These are phyloP conservation scores for Leptinotarsa texana DNA, from an alignment of 1,140 invertebrate genomes.

Conservation along the genomic window DNA sequence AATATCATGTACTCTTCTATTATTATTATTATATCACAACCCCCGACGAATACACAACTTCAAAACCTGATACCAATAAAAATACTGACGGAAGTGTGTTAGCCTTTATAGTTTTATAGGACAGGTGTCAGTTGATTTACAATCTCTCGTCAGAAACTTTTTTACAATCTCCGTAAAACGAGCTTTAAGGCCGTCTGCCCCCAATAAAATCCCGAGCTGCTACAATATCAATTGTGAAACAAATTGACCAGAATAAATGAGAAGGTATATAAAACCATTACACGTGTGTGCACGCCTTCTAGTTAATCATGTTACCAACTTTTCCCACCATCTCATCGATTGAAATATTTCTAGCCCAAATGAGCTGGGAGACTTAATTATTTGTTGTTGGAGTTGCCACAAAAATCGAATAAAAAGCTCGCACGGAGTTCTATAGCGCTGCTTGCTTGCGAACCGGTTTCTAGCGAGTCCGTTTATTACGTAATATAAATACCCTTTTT, in stretches of 20 bases:
- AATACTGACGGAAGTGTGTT: no score
- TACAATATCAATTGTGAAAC: constrained; percentile 34
- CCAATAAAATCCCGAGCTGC: constrained; percentile 1
- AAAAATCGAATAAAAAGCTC: constrained; percentile 1
- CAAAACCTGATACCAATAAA: no score
- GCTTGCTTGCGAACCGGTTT: no score
- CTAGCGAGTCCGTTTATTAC: no score
- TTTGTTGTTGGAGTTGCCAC: constrained; percentile 17
- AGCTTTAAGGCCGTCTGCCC: not conserved
- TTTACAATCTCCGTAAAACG: not conserved
- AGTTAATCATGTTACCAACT: constrained; percentile 45
- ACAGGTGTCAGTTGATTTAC: no score
- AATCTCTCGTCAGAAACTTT: not conserved
- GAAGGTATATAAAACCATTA: constrained; percentile 43
- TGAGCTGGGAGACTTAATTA: constrained; percentile 31
- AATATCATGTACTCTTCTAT: no score
- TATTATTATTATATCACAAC: no score
- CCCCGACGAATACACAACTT: no score
- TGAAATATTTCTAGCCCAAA: constrained; percentile 40
- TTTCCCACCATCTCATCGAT: constrained; percentile 45
- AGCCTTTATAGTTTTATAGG: no score
- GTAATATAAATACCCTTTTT: no score
- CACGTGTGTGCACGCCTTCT: constrained; percentile 39
- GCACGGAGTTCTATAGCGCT: not conserved
- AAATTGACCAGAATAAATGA: constrained; percentile 42